phyloP scores from a whole-genome alignment of 2,888 invertebrate genomes.

The Epirrhoe tristata region DNA sequence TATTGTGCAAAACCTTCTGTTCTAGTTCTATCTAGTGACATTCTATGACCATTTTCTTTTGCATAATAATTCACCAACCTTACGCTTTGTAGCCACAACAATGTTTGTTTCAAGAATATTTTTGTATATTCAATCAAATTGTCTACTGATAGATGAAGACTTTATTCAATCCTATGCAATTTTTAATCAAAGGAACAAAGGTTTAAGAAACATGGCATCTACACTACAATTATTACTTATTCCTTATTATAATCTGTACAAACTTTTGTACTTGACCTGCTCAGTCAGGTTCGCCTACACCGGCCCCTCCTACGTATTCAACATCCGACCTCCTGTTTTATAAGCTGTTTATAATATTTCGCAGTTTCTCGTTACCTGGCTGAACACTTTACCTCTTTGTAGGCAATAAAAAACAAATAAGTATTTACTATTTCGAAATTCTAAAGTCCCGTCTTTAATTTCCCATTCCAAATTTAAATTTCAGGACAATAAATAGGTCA shows the following conservation, averaged over 20 bases:
- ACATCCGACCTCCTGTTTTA: slow-evolving; percentile 33
- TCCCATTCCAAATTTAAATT: slow-evolving; percentile 3
- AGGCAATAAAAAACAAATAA: neutral
- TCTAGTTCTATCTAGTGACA: slow-evolving; percentile 19
- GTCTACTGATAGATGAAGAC: too few species aligned
- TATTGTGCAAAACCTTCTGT: slow-evolving; percentile 30
- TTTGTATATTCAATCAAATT: too few species aligned
- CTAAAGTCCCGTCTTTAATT: neutral
- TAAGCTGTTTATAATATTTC: slow-evolving; percentile 25
- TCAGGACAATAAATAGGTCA: slow-evolving; percentile 54
- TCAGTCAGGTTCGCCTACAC: slow-evolving; percentile 44
- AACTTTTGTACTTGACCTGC: slow-evolving; percentile 45
- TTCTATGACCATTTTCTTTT: slow-evolving; percentile 5
- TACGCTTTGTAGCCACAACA: too few species aligned
- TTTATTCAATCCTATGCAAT: too few species aligned
- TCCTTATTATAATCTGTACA: slow-evolving; percentile 11
- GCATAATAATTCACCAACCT: neutral
- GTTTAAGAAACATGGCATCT: too few species aligned
- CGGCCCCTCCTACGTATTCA: slow-evolving; percentile 35
- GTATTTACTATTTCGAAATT: neutral
- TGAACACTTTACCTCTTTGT: neutral
- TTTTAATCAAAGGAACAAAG: too few species aligned
- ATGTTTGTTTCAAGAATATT: too few species aligned
- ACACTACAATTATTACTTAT: neutral
- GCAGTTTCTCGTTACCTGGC: slow-evolving; percentile 29